phyloP scores from a whole-genome alignment of 1,140 invertebrate species.

The Eueides isabella region DNA sequence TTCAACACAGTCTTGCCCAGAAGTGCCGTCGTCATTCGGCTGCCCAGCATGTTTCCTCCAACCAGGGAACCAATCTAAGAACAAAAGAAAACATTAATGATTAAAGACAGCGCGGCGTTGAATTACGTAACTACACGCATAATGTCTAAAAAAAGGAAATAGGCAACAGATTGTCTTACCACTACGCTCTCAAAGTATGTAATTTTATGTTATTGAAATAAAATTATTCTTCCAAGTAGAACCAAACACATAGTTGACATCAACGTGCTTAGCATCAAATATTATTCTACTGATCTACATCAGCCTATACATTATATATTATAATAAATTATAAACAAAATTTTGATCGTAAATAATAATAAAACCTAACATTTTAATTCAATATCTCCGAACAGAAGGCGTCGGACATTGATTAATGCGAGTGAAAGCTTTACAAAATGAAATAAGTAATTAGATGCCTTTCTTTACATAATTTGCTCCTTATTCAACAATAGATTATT shows the following conservation, averaged over 20 bases:
- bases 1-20: conserved; percentile 91
- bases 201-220: no score
- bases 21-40: conserved; percentile 91
- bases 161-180: no score
- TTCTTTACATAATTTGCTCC: neutral
- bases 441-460: conserved; percentile 9
- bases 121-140: no score
- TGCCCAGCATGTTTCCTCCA: conserved; percentile 88
- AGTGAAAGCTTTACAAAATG: conserved; percentile 10
- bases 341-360: neutral
- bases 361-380: neutral
- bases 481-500: neutral
- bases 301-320: neutral
- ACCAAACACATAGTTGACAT: no score
- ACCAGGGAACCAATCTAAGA: conserved; percentile 91
- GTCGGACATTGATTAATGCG: conserved; percentile 16
- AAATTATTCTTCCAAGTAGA: no score
- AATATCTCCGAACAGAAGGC: neutral
- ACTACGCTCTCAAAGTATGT: no score
- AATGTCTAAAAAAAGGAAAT: no score
- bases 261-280: no score
- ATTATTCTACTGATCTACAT: no score
- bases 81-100: conserved; percentile 9
- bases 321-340: conserved; percentile 7
- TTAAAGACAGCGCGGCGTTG: no score